A percentile compares a stretch with the other conserved stretches of the same genome.
Evolutionary conservation across 2,113 vertebrate genomes (phyloP).

Genomic region (Hemichromis elongatus): DNA sequence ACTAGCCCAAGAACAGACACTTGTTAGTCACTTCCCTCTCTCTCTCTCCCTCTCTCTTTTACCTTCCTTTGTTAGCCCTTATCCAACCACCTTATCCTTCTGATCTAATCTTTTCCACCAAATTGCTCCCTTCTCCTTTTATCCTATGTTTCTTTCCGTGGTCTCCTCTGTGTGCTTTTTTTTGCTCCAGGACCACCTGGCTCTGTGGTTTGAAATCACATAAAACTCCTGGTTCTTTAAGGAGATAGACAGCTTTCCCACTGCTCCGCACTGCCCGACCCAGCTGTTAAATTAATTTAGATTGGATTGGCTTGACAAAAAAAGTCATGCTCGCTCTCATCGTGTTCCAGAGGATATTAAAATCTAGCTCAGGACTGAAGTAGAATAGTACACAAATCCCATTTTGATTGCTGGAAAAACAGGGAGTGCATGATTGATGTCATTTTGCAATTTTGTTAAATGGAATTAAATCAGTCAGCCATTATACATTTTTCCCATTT

Average conservation of each 20-base stretch:
- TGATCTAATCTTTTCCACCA: constrained; percentile 50
- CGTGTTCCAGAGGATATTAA: constrained; percentile 33
- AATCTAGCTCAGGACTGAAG: background rate
- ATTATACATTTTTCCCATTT: constrained; percentile 13
- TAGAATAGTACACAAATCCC: constrained; percentile 24
- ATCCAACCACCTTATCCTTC: constrained; percentile 44
- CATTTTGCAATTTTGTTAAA: constrained; percentile 34
- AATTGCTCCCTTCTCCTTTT: constrained; percentile 31
- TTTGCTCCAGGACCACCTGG: constrained; percentile 61
- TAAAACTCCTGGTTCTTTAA: constrained; percentile 52
- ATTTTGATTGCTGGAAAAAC: constrained; percentile 41
- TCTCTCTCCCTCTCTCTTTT: constrained; percentile 9
- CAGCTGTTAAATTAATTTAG: constrained; percentile 68
- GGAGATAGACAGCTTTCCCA: constrained; percentile 50
- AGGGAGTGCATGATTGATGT: constrained; percentile 30
- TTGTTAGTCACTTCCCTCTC: constrained; percentile 42
- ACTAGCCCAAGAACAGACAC: constrained; percentile 45
- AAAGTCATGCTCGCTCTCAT: constrained; percentile 27
- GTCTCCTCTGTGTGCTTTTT: constrained; percentile 18
- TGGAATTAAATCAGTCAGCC: constrained; percentile 22
- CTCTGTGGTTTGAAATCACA: constrained; percentile 52
- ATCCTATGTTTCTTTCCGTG: constrained; percentile 26
- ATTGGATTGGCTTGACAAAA: constrained; percentile 27
- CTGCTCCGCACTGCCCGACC: constrained; percentile 32
- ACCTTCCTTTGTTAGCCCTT: constrained; percentile 30